Base-by-base conservation (phyloP, 2,113 vertebrate species). In the Arothron firmamentum region DNA sequence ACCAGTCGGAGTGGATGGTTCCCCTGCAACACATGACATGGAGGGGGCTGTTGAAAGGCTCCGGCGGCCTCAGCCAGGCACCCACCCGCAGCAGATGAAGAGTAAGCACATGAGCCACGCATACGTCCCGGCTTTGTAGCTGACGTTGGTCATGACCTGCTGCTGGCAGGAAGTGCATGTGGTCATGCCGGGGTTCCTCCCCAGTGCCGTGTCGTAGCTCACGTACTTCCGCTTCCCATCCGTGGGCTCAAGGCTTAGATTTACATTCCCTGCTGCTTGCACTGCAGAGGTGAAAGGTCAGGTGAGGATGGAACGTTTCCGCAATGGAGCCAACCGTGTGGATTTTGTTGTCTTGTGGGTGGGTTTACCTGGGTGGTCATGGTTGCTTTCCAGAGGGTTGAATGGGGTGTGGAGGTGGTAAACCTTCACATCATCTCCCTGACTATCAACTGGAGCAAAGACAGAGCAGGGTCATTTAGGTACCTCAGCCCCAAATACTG, bases 41-140 rank as follows among this genome's bases (percentile, higher is more conserved):
- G 16, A 45, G 16, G 16, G 2, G 28, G 6, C 5, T 9, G 28
- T 7, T 2, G 5, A 45, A 14, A 15, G 21, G 21, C 21, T 23
- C 21, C 21, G 21, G 4, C 0, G 2, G 9, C 51, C 23, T 59
- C 23, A 17, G n/a, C 2, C 12, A 3, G 11, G 15, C 42, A 72
- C 89, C 86, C 75, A 92, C 91, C 91, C 91, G 16, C 85, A 88
- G 67, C 90, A 81, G 72, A 92, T 88, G 73, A 92, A 83, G 67
- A 92, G 87, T 11, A 92, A 2, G 54, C 89, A 91, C 89, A 91
- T 90, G 19, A 91, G 81, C 90, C 89, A 91, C 47, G 91, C 90
- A 18, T 87, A 92, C 0, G 43, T 59, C 9, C 91, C 91, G 1
- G 84, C 81, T 76, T 90, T 92, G 68, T 92, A 90, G 45, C 45